phyloP scores from a whole-genome alignment of 1,140 invertebrate genomes.

The Muscidifurax raptorellus region DNA sequence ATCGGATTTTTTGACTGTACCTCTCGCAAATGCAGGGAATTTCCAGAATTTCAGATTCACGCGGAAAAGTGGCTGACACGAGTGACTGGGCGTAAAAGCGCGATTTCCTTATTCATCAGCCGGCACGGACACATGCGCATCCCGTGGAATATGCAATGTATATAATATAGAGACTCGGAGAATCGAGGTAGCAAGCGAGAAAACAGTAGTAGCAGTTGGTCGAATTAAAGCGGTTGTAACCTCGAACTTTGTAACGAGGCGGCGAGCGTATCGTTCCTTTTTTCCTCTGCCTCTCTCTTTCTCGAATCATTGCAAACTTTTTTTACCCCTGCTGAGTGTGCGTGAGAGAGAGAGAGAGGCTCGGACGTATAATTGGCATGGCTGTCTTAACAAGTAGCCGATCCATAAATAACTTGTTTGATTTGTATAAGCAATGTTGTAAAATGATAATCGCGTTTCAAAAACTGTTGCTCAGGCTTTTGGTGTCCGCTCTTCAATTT shows the following conservation, averaged over 20 bases:
- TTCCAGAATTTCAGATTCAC: neutral
- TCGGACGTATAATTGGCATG: constrained; percentile 4
- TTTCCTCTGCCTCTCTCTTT: neutral
- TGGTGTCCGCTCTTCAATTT: neutral
- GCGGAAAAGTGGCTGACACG: too few species aligned
- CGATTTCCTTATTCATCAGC: constrained; percentile 9
- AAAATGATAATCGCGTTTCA: constrained; percentile 13
- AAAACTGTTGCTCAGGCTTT: too few species aligned
- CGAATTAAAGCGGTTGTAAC: neutral
- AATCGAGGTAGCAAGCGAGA: neutral
- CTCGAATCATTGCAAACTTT: constrained; percentile 20
- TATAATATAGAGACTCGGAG: too few species aligned
- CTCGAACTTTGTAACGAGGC: neutral
- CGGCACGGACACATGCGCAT: neutral
- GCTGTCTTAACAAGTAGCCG: neutral
- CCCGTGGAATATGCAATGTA: neutral
- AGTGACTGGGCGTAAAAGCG: neutral
- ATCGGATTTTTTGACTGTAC: too few species aligned
- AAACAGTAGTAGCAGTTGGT: constrained; percentile 9
- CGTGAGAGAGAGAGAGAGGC: neutral
- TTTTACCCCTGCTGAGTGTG: neutral
- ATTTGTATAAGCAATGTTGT: neutral
- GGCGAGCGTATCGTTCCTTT: neutral
- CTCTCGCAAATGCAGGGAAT: neutral
- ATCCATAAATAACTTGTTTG: constrained; percentile 32